Evolutionary conservation across 2,113 vertebrate genomes (phyloP).

Genomic region (Morone saxatilis): DNA sequence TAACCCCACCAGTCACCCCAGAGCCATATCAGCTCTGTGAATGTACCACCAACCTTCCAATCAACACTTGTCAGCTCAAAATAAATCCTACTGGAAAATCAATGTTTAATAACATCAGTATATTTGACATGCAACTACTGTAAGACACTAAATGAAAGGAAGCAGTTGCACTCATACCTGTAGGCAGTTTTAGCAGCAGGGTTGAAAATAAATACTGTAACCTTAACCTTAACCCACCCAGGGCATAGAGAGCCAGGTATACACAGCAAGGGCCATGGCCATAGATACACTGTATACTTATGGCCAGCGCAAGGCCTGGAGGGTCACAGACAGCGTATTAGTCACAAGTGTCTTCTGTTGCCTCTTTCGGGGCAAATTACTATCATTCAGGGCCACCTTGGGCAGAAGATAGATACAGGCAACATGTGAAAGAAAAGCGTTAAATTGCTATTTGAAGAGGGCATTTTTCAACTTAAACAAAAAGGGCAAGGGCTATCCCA

Average conservation of each 20-base stretch:
- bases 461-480: conserved; percentile 11
- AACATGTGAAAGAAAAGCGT: conserved; percentile 18
- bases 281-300: conserved; percentile 8
- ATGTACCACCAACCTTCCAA: conserved; percentile 23
- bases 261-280: background rate
- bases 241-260: background rate
- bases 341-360: conserved; percentile 14
- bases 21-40: conserved; percentile 18
- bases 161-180: conserved; percentile 1
- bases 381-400: conserved; percentile 10
- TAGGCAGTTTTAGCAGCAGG: conserved; percentile 11
- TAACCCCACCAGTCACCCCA: conserved; percentile 18
- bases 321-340: conserved; percentile 22
- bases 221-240: background rate
- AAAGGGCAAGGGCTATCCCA: background rate
- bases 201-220: conserved; percentile 17
- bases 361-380: conserved; percentile 10
- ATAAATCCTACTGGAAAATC: conserved; percentile 4
- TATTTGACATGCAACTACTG: background rate
- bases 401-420: conserved; percentile 5
- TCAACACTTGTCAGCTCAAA: conserved; percentile 45
- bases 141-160: conserved; percentile 6
- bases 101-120: background rate
- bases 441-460: conserved; percentile 13
- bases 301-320: background rate